Evolutionary conservation across 2,797 vertebrate species (phyloP).

Genomic region (Anisognathus igniventris): DNA sequence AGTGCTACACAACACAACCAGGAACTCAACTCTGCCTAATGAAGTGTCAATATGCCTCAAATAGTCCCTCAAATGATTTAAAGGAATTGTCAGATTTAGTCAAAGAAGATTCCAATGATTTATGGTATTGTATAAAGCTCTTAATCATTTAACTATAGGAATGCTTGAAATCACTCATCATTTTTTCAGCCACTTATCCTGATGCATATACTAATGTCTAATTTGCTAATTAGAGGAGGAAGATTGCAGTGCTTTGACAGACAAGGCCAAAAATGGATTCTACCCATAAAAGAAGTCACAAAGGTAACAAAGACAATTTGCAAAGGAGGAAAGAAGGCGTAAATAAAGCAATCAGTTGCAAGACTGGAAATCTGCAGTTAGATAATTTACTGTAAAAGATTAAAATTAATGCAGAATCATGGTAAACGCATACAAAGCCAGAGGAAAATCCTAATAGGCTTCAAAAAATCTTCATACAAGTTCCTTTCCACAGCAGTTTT

Average conservation of each 20-base stretch:
- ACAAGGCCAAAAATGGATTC: background rate
- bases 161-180: background rate
- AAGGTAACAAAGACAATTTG: background rate
- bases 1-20: background rate
- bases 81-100: conserved; percentile 1
- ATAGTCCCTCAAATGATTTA: background rate
- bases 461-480: background rate
- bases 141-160: background rate
- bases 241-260: background rate
- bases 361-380: background rate
- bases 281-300: background rate
- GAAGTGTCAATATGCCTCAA: background rate
- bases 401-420: background rate
- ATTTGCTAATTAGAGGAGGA: background rate
- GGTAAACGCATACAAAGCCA: background rate
- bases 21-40: background rate
- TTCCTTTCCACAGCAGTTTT: background rate
- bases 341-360: background rate
- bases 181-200: background rate
- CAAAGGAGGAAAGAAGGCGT: background rate
- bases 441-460: background rate
- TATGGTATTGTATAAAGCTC: background rate
- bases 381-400: background rate
- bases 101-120: background rate
- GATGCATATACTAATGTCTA: background rate